Evolutionary conservation across 2,888 invertebrate genomes (phyloP).

Genomic region (Standfussiana lucernea): DNA sequence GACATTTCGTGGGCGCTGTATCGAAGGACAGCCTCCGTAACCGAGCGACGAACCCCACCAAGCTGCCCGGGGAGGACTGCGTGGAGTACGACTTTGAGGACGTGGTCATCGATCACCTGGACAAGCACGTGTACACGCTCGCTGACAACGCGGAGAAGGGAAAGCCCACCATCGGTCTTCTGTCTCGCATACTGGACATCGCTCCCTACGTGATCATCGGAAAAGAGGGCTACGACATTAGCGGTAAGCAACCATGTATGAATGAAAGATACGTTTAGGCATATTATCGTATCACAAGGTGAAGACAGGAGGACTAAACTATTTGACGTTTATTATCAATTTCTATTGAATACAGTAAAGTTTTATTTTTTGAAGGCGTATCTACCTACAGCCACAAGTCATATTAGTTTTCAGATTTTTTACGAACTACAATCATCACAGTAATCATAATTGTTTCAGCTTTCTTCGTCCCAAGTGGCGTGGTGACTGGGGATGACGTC

Average conservation of each 20-base stretch:
- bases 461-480: conserved; percentile 60
- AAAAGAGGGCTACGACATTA: conserved; percentile 48
- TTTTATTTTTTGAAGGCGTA: neutral
- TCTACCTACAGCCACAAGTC: neutral
- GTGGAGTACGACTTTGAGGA: conserved; percentile 89
- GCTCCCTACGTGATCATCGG: conserved; percentile 93
- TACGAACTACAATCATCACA: neutral
- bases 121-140: conserved; percentile 92
- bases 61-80: conserved; percentile 68
- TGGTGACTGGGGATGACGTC: conserved; percentile 66
- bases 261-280: neutral
- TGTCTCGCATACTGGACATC: conserved; percentile 94
- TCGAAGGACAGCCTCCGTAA: conserved; percentile 88
- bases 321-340: neutral
- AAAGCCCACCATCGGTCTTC: conserved; percentile 91
- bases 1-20: conserved; percentile 69
- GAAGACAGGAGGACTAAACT: neutral
- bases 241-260: conserved; percentile 25
- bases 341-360: neutral
- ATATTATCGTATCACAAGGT: neutral
- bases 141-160: conserved; percentile 72
- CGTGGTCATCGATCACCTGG: conserved; percentile 86
- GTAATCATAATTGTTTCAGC: conserved; percentile 55
- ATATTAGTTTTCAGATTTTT: neutral
- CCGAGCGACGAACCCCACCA: conserved; percentile 76